Evolutionary conservation across 2,888 invertebrate species (phyloP).

Genomic region (Linnaemya vulpina): DNA sequence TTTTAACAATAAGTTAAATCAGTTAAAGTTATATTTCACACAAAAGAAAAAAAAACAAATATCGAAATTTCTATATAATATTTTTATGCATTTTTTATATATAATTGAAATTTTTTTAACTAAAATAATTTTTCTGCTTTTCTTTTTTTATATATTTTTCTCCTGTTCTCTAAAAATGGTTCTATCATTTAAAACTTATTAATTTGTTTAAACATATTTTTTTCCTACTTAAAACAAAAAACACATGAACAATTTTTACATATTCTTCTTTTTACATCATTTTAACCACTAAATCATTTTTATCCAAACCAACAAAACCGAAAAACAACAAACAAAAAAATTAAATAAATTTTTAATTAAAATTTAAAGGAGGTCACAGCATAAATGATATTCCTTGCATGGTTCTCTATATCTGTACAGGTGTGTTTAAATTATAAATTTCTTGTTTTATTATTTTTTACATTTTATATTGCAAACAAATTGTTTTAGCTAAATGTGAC

Average conservation of each 20-base stretch:
- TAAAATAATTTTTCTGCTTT: slow-evolving; percentile 74
- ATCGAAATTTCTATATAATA: slow-evolving; percentile 18
- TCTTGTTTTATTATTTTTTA: slow-evolving; percentile 42
- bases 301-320: slow-evolving; percentile 59
- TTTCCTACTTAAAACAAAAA: slow-evolving; percentile 31
- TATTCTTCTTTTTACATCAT: slow-evolving; percentile 42
- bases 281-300: slow-evolving; percentile 57
- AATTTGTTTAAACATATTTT: slow-evolving; percentile 48
- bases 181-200: slow-evolving; percentile 30
- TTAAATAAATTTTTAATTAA: slow-evolving; percentile 55
- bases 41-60: slow-evolving; percentile 5
- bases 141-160: slow-evolving; percentile 74
- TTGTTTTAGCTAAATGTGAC: slow-evolving; percentile 34
- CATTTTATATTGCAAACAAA: slow-evolving; percentile 39
- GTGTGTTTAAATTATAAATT: slow-evolving; percentile 79
- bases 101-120: slow-evolving; percentile 58
- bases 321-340: slow-evolving; percentile 24
- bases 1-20: slow-evolving; percentile 63
- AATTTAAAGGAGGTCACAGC: slow-evolving; percentile 79
- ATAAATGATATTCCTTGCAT: slow-evolving; percentile 82
- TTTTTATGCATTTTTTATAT: slow-evolving; percentile 56
- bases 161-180: slow-evolving; percentile 58
- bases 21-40: slow-evolving; percentile 39
- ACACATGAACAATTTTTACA: slow-evolving; percentile 48
- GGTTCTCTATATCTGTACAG: slow-evolving; percentile 82